These are phyloP conservation scores for Coryphaenoides rupestris DNA, from an alignment of 2,113 vertebrate genomes.

Conservation along the genomic window DNA sequence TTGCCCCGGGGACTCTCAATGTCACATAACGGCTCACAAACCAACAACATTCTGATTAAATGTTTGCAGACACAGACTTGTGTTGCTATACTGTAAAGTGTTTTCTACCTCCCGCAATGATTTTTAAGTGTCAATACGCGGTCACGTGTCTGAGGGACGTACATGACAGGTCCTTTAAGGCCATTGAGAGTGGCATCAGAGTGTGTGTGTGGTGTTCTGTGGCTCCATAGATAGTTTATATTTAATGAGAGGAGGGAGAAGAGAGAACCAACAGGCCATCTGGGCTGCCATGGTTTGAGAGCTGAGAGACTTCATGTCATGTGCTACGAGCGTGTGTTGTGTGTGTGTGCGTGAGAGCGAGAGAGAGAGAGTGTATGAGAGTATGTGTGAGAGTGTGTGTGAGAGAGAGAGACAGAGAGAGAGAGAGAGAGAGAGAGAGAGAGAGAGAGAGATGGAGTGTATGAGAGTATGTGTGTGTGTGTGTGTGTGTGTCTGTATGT, in stretches of 20 bases:
- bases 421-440: no score
- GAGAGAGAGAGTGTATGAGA: no score
- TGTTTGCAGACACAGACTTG: constrained; percentile 2
- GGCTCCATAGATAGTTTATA: constrained; percentile 46
- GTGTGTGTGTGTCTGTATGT: no score
- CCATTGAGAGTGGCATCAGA: constrained; percentile 17
- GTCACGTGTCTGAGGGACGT: constrained; percentile 1
- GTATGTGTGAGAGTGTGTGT: background rate
- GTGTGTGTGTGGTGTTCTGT: background rate
- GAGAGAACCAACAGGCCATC: constrained; percentile 37
- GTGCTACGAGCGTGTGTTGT: constrained; percentile 8
- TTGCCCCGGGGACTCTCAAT: no score
- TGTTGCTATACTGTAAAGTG: no score
- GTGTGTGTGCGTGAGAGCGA: background rate
- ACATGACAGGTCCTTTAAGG: constrained; percentile 16
- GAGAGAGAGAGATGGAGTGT: no score
- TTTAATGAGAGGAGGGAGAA: constrained; percentile 51
- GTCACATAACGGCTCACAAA: no score
- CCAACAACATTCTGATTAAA: background rate
- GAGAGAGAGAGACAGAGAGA: no score
- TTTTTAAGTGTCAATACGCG: background rate
- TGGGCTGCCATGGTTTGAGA: constrained; percentile 9
- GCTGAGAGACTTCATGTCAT: no score
- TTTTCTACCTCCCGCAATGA: background rate
- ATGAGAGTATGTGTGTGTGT: no score